A percentile compares a stretch with the other conserved stretches of the same genome.
Evolutionary conservation across 2,113 vertebrate genomes (phyloP).

Genomic region (Syrrhaptes paradoxus): DNA sequence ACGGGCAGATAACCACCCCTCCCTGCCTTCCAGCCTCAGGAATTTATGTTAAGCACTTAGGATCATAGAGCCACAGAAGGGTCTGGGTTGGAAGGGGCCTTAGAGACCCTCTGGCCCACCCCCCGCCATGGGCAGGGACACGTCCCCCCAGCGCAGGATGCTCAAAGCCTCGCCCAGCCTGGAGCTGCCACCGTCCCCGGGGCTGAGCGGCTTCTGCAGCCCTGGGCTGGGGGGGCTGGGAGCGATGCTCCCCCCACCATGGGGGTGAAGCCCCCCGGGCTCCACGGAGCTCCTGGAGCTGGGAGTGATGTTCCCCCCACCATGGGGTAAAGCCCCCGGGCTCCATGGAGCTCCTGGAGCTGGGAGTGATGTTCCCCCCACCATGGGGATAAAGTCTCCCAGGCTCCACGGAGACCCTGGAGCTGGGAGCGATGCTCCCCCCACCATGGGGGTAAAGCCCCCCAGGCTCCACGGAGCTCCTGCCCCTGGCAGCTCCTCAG

Average conservation of each 20-base stretch:
- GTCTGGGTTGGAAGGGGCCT: too few species aligned
- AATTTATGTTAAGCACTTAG: not conserved
- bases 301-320: fast-evolving
- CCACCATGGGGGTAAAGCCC: fast-evolving
- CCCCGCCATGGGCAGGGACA: too few species aligned
- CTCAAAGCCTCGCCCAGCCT: too few species aligned
- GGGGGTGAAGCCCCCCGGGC: not conserved
- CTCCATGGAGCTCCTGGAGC: not conserved
- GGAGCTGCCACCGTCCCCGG: too few species aligned
- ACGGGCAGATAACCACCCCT: not conserved
- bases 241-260: fast-evolving
- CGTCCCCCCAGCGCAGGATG: too few species aligned
- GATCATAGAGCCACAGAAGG: too few species aligned
- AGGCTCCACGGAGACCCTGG: not conserved
- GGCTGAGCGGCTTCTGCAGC: not conserved
- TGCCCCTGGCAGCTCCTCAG: not conserved
- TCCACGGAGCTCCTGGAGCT: too few species aligned
- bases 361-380: fast-evolving
- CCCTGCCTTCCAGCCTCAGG: not conserved
- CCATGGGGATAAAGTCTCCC: fast-evolving
- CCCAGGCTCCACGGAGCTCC: not conserved
- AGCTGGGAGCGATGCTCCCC: not conserved
- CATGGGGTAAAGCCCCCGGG: not conserved
- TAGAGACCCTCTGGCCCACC: too few species aligned
- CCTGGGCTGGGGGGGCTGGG: not conserved